phyloP scores from a whole-genome alignment of 2,888 invertebrate species.

The Hypena proboscidalis region DNA sequence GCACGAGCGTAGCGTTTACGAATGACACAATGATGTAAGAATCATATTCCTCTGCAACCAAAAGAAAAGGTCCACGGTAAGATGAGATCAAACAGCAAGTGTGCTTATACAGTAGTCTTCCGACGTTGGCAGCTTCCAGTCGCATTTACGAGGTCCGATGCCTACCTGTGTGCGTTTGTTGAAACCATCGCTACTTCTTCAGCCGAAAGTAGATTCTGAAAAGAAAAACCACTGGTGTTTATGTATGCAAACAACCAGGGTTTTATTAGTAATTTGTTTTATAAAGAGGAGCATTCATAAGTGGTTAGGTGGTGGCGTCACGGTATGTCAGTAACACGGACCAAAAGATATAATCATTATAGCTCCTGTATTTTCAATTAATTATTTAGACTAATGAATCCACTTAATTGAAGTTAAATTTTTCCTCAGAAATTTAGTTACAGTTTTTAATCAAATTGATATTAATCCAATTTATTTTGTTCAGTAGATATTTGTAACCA shows the following conservation, averaged over 20 bases:
- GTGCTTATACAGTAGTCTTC: constrained; percentile 50
- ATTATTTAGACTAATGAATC: too few relatives aligned
- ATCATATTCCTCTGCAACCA: constrained; percentile 98
- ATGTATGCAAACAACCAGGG: constrained; percentile 88
- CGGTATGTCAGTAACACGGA: constrained; percentile 83
- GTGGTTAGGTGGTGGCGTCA: constrained; percentile 80
- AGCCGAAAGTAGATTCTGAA: constrained; percentile 87
- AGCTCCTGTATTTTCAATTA: constrained; percentile 52
- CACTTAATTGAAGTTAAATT: too few relatives aligned
- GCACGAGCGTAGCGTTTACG: constrained; percentile 97
- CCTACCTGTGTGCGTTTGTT: constrained; percentile 75
- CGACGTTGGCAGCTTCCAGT: constrained; percentile 59
- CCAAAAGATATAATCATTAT: constrained; percentile 81
- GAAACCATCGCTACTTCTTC: constrained; percentile 76
- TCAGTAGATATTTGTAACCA: too few relatives aligned
- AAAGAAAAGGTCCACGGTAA: constrained; percentile 72
- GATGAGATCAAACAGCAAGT: constrained; percentile 35
- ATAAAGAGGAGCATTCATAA: constrained; percentile 81
- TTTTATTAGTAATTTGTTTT: constrained; percentile 85
- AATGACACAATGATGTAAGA: constrained; percentile 99
- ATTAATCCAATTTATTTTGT: too few relatives aligned
- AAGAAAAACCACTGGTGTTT: constrained; percentile 97
- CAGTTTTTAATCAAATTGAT: too few relatives aligned
- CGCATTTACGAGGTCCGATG: constrained; percentile 60
- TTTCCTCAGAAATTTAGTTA: too few relatives aligned